These are phyloP conservation scores for Diaphora mendica DNA, from an alignment of 2,888 invertebrate genomes.

Conservation along the genomic window DNA sequence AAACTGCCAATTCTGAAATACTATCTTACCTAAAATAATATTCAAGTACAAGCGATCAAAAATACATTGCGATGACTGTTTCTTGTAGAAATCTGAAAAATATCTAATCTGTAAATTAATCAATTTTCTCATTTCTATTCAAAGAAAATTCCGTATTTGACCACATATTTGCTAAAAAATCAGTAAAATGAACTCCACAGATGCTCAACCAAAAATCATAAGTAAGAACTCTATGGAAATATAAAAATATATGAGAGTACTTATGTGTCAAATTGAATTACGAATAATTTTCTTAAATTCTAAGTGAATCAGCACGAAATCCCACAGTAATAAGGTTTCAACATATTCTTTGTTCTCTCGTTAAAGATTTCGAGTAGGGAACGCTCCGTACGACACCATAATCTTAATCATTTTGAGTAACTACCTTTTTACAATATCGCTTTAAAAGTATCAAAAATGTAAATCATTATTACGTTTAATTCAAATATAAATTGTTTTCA, in stretches of 20 bases:
- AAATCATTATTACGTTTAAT: not conserved
- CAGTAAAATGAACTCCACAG: not conserved
- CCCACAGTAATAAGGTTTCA: not conserved
- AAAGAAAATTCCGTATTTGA: too few species aligned
- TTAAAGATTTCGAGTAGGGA: not conserved
- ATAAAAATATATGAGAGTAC: too few species aligned
- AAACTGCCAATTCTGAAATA: not conserved
- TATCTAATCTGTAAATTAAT: not conserved
- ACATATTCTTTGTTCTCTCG: not conserved
- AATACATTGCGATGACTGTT: not conserved
- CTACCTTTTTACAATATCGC: not conserved
- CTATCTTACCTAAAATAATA: not conserved
- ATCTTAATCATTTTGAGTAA: slow-evolving; percentile 13
- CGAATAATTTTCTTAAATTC: too few species aligned
- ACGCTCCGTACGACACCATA: not conserved
- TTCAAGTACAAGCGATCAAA: not conserved
- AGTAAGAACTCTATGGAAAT: too few species aligned
- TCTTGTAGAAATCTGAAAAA: not conserved
- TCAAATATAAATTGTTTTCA: slow-evolving; percentile 8
- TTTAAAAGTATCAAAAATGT: not conserved
- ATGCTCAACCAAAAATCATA: not conserved
- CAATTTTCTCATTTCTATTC: not conserved
- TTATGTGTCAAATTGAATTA: too few species aligned
- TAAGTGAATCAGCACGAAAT: not conserved
- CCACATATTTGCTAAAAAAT: not conserved